Evolutionary conservation across 2,113 vertebrate genomes (phyloP).

Genomic region (Centropristis striata): DNA sequence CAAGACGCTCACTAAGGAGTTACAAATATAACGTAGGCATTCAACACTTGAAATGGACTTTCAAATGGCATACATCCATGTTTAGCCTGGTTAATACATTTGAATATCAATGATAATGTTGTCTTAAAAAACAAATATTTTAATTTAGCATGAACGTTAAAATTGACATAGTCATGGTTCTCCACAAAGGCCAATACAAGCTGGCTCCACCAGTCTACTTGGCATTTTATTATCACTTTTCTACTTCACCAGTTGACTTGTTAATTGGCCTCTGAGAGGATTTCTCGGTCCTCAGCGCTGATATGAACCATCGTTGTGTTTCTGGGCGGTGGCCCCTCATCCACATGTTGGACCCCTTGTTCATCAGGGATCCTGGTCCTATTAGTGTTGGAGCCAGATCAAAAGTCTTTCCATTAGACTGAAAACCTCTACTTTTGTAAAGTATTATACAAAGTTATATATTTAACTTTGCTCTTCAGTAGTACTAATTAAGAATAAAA

Average conservation of each 20-base stretch:
- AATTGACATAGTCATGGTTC: slow-evolving; percentile 25
- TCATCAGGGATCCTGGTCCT: slow-evolving; percentile 29
- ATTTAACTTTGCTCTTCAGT: slow-evolving; percentile 52
- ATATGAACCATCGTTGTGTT: slow-evolving; percentile 26
- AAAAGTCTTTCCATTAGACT: slow-evolving; percentile 62
- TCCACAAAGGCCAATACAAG: not conserved
- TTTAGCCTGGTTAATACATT: too few relatives aligned
- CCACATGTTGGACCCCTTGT: slow-evolving; percentile 13
- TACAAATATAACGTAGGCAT: too few relatives aligned
- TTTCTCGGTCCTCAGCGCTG: slow-evolving; percentile 42
- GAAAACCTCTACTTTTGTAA: slow-evolving; percentile 45
- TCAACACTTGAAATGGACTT: too few relatives aligned
- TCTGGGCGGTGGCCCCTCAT: slow-evolving; percentile 28
- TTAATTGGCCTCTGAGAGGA: slow-evolving; percentile 58
- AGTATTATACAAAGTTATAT: slow-evolving; percentile 48
- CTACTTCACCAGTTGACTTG: slow-evolving; percentile 68
- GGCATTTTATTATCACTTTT: slow-evolving; percentile 47
- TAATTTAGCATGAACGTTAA: slow-evolving; percentile 34
- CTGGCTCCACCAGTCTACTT: slow-evolving; percentile 35
- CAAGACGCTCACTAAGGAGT: too few relatives aligned
- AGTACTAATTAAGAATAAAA: slow-evolving; percentile 67
- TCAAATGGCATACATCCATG: too few relatives aligned
- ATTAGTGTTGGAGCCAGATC: slow-evolving; percentile 51
- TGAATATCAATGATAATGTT: too few relatives aligned
- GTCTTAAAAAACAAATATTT: slow-evolving; percentile 32